phyloP scores from a whole-genome alignment of 2,797 vertebrate species.

The Apogon hyalosoma region DNA sequence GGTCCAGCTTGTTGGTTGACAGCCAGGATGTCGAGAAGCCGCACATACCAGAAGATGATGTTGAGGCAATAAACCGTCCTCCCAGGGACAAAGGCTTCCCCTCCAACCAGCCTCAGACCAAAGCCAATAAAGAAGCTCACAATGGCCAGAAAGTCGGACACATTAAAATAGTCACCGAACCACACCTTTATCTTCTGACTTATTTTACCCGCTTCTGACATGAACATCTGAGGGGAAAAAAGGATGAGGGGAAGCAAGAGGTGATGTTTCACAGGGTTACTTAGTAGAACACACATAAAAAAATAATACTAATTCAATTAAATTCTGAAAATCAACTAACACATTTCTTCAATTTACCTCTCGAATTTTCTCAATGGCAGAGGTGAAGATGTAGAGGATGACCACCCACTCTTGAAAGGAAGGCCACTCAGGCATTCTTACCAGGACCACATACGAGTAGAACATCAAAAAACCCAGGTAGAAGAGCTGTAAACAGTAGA shows the following conservation, averaged over 20 bases:
- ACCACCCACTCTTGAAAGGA: slow-evolving; percentile 97
- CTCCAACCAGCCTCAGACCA: slow-evolving; percentile 90
- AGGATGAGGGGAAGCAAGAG: not conserved
- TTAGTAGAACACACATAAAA: not conserved
- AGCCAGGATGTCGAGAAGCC: slow-evolving; percentile 95
- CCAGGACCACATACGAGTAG: slow-evolving; percentile 96
- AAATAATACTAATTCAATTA: not conserved
- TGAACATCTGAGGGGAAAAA: slow-evolving; percentile 89
- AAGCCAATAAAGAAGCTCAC: slow-evolving; percentile 95
- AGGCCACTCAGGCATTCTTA: slow-evolving; percentile 89
- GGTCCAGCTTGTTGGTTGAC: slow-evolving; percentile 99
- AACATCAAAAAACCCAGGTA: slow-evolving; percentile 97
- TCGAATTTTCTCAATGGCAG: slow-evolving; percentile 95
- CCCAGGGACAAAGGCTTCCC: slow-evolving; percentile 86
- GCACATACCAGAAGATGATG: slow-evolving; percentile 99
- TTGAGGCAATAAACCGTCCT: slow-evolving; percentile 97
- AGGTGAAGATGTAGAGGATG: slow-evolving; percentile 97
- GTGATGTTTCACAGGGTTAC: not conserved
- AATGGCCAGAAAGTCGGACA: slow-evolving; percentile 96
- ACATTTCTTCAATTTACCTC: slow-evolving; percentile 85
- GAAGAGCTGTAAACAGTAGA: slow-evolving; percentile 86
- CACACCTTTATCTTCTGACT: slow-evolving; percentile 98
- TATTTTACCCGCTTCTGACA: slow-evolving; percentile 98
- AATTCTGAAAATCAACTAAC: not conserved
- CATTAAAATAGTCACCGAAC: slow-evolving; percentile 97